phyloP scores from a whole-genome alignment of 2,113 vertebrate species.

The Nerophis ophidion region DNA sequence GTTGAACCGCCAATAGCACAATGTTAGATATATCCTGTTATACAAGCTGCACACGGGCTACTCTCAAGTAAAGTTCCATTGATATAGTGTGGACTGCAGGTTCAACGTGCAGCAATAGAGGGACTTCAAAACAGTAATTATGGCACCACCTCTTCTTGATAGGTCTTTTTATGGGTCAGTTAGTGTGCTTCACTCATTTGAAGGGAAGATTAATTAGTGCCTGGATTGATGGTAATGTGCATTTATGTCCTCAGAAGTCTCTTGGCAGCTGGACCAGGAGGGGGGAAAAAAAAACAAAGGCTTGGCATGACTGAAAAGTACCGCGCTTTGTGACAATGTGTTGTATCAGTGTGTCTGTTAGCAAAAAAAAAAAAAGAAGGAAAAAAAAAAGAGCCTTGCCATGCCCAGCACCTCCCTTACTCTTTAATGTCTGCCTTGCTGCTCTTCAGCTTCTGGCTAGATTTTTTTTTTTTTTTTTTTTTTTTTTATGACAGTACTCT shows the following conservation, averaged over 20 bases:
- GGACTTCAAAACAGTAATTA: slow-evolving; percentile 19
- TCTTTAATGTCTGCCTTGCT: slow-evolving; percentile 31
- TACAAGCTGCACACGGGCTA: too few species aligned
- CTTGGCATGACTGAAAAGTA: slow-evolving; percentile 37
- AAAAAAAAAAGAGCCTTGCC: too few species aligned
- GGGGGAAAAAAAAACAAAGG: neutral
- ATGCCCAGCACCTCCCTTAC: slow-evolving; percentile 13
- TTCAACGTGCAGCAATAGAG: too few species aligned
- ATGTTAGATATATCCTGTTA: too few species aligned
- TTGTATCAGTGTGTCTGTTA: slow-evolving; percentile 33
- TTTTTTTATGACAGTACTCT: slow-evolving; percentile 32
- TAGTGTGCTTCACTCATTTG: slow-evolving; percentile 31
- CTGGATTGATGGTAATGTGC: slow-evolving; percentile 40
- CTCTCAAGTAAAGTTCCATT: too few species aligned
- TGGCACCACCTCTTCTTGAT: slow-evolving; percentile 19
- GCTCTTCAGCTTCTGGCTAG: slow-evolving; percentile 26
- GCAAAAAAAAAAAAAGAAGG: neutral
- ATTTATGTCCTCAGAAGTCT: slow-evolving; percentile 41
- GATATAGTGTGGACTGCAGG: too few species aligned
- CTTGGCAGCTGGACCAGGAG: slow-evolving; percentile 8
- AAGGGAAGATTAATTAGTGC: slow-evolving; percentile 43
- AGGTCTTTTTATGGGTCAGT: slow-evolving; percentile 21
- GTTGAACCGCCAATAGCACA: too few species aligned
- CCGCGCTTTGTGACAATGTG: slow-evolving; percentile 21
- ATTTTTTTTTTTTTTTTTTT: slow-evolving; percentile 2